Evolutionary conservation across 2,888 invertebrate genomes (phyloP).

Genomic region (Drosophila imparisetae): DNA sequence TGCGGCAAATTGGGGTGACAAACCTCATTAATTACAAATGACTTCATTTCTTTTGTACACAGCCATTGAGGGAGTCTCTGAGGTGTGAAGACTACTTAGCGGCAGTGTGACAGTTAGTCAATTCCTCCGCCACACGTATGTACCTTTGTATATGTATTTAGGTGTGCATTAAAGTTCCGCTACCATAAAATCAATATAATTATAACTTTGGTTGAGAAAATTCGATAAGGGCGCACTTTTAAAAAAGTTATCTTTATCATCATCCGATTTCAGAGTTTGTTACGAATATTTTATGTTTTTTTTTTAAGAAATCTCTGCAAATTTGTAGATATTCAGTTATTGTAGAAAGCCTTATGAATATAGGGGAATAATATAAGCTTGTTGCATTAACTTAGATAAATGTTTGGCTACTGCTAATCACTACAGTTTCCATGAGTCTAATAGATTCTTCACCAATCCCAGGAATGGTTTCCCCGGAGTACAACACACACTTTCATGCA

Average conservation of each 20-base stretch:
- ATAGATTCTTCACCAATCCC: background rate
- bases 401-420: background rate
- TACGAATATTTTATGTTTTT: accelerated
- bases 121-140: background rate
- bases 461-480: background rate
- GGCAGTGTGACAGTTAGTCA: conserved; percentile 37
- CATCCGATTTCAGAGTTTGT: background rate
- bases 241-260: no score
- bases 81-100: conserved; percentile 52
- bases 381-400: background rate
- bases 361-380: background rate
- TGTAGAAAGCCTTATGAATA: background rate
- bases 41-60: conserved; percentile 73
- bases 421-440: background rate
- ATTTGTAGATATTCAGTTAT: background rate
- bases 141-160: background rate
- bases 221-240: background rate
- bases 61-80: conserved; percentile 47
- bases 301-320: background rate
- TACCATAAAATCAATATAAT: conserved; percentile 20
- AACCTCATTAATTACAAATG: conserved; percentile 81
- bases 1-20: conserved; percentile 79
- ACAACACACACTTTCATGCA: conserved; percentile 2
- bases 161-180: conserved; percentile 26
- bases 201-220: background rate